These are phyloP conservation scores for Sericinus montela DNA, from an alignment of 2,888 invertebrate genomes.

Conservation along the genomic window DNA sequence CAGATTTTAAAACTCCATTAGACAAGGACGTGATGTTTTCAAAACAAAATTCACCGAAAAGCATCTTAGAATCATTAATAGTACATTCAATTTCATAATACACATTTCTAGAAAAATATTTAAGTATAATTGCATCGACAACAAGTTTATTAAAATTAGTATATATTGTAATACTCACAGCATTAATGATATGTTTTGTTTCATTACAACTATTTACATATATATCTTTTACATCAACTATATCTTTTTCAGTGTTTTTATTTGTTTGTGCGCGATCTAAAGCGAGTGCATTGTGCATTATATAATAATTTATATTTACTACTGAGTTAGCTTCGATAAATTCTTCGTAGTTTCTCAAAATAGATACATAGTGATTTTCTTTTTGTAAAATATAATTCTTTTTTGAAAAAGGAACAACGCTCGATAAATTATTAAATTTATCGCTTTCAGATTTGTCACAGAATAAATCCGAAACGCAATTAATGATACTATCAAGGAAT, in stretches of 20 bases:
- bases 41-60: constrained; percentile 69
- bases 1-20: constrained; percentile 74
- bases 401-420: constrained; percentile 49
- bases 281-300: constrained; percentile 67
- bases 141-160: constrained; percentile 71
- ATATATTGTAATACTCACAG: constrained; percentile 79
- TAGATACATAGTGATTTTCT: constrained; percentile 54
- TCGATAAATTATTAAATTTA: constrained; percentile 32
- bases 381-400: constrained; percentile 57
- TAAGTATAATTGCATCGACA: constrained; percentile 72
- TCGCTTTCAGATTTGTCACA: constrained; percentile 33
- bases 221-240: constrained; percentile 58
- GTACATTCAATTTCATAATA: constrained; percentile 69
- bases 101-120: constrained; percentile 79
- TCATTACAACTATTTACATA: constrained; percentile 61
- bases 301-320: constrained; percentile 49
- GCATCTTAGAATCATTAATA: constrained; percentile 61
- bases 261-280: constrained; percentile 61
- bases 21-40: constrained; percentile 76
- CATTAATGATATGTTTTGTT: constrained; percentile 75
- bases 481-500: constrained; percentile 46
- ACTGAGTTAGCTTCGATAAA: constrained; percentile 52
- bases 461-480: constrained; percentile 64
- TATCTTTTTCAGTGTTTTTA: constrained; percentile 47
- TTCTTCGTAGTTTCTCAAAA: constrained; percentile 65